Conservation (phyloP, 2,113 vertebrate species). For the Anoplopoma fimbria region DNA sequence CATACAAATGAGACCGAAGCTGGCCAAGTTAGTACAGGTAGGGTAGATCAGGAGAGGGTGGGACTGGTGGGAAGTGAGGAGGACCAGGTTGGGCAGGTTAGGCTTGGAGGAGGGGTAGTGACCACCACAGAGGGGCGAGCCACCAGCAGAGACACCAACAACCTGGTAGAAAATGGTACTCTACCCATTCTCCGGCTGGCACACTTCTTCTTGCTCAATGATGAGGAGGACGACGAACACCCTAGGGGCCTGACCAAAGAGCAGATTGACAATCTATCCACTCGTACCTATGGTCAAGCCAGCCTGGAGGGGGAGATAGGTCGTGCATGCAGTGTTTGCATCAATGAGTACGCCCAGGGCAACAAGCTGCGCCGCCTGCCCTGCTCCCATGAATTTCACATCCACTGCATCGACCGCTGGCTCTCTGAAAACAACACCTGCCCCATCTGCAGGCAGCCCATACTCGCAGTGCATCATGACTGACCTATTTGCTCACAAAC, state of each 20-base stretch:
- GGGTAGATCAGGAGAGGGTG: conserved; percentile 60
- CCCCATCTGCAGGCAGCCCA: conserved; percentile 93
- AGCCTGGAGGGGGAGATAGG: conserved; percentile 88
- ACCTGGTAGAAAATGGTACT: conserved; percentile 90
- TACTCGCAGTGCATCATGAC: conserved; percentile 83
- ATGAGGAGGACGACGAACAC: conserved; percentile 89
- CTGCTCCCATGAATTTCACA: conserved; percentile 94
- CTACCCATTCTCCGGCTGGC: conserved; percentile 92
- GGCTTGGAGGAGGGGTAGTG: conserved; percentile 68
- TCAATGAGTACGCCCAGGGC: conserved; percentile 94
- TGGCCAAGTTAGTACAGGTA: conserved; percentile 55
- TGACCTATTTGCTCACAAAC: conserved; percentile 73
- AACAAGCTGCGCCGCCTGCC: conserved; percentile 95
- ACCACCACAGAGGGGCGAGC: conserved; percentile 74
- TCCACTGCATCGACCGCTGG: conserved; percentile 98
- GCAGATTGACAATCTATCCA: conserved; percentile 97
- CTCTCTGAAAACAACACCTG: conserved; percentile 97
- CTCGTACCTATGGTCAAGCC: conserved; percentile 90
- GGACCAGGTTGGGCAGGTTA: conserved; percentile 71
- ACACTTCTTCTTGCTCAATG: conserved; percentile 94
- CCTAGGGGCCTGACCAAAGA: conserved; percentile 95
- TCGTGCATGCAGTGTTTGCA: conserved; percentile 94
- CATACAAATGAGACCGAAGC: conserved; percentile 60
- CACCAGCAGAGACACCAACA: conserved; percentile 86
- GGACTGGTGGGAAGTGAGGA: conserved; percentile 62